Base-by-base conservation (phyloP, 2,797 vertebrate genomes). In the Echeneis naucrates region DNA sequence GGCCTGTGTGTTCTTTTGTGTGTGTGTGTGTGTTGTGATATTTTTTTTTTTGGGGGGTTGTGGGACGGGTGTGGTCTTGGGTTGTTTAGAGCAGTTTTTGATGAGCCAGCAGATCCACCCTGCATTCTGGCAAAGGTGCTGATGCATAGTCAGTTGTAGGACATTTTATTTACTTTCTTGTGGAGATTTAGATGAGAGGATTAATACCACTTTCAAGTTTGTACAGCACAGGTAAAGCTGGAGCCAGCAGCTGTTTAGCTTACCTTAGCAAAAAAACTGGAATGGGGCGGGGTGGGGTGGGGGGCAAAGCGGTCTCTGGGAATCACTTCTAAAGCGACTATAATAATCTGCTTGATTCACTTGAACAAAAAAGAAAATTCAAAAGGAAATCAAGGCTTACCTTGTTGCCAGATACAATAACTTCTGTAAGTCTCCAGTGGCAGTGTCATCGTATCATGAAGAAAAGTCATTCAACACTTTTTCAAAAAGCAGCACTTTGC, bases 31-130 rank as follows among this genome's bases (percentile, higher is more conserved):
- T 54, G 40, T 26, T 74, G 75, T 73, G n/a, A n/a, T 30, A 30
- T 30, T 30, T 30, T 30, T 30, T 30, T 30, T 30, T 30, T 71
- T 69, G 51, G 76, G 61, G 74, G 76, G 81, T 69, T 64, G 40
- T 19, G 70, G 77, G 82, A 78, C 64, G 87, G 84, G 84, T 82
- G 89, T 52, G 68, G 82, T 63, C 75, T 72, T 30, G 66, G 12
- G 62, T 80, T 78, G 62, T 80, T 82, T 53, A 77, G 69, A 82
- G 47, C 71, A 50, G 63, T 24, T 66, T 86, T 74, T 87, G 84
- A 88, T 87, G 86, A 87, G 87, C 81, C 91, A 92, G 82, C 80
- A 79, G 87, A 88, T 91, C 90, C 92, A 73, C 90, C 92, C 91
- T 80, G 63, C 45, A 62, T 77, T 26, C 84, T 90, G 91, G 89